phyloP scores from a whole-genome alignment of 2,888 invertebrate species.

The Ametastegia equiseti region DNA sequence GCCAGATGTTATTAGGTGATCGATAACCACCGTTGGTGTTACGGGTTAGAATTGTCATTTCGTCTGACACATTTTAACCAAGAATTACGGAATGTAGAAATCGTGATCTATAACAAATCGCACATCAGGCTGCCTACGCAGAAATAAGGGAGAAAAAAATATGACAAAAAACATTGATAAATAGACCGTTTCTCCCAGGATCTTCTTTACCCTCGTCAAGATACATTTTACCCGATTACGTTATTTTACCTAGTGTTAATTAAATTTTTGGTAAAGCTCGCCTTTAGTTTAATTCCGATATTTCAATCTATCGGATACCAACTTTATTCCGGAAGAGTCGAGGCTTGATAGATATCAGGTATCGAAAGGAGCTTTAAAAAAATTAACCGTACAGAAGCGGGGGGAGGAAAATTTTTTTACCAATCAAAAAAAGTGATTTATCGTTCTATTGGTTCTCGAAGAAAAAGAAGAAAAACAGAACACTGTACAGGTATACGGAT shows the following conservation, averaged over 20 bases:
- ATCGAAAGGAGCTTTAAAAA: background rate
- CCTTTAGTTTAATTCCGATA: background rate
- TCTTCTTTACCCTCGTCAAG: no score
- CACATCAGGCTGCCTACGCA: no score
- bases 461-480: background rate
- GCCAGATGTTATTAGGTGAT: conserved; percentile 40
- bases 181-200: no score
- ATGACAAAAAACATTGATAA: no score
- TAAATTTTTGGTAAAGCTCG: background rate
- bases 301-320: background rate
- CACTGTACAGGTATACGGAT: background rate
- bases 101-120: background rate
- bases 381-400: background rate
- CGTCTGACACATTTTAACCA: conserved; percentile 2
- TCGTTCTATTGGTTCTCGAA: conserved; percentile 13
- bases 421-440: conserved; percentile 7
- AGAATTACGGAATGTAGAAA: background rate
- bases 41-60: conserved; percentile 25
- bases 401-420: background rate
- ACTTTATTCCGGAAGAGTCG: background rate
- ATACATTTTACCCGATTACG: no score
- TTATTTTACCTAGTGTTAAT: no score
- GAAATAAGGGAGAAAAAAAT: no score
- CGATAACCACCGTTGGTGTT: conserved; percentile 31
- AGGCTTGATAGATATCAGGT: background rate